phyloP scores from a whole-genome alignment of 2,888 invertebrate species.

The Rhagonycha fulva region DNA sequence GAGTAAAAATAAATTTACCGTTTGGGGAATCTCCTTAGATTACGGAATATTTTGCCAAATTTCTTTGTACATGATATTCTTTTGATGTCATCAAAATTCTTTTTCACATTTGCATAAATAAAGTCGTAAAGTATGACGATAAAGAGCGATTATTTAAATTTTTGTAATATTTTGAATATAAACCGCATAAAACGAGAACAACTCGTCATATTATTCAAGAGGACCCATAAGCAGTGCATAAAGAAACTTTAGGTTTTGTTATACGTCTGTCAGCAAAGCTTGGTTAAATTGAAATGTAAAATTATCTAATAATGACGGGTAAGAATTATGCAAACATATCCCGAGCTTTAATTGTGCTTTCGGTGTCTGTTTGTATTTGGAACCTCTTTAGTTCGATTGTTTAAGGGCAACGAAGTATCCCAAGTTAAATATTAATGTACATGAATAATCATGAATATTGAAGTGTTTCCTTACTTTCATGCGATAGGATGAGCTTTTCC shows the following conservation, averaged over 20 bases:
- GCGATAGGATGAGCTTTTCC: neutral
- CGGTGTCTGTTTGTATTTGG: slow-evolving; percentile 24
- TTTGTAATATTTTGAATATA: neutral
- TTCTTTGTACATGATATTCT: neutral
- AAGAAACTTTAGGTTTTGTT: neutral
- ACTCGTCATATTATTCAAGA: neutral
- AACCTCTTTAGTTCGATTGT: slow-evolving; percentile 18
- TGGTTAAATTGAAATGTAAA: slow-evolving; percentile 9
- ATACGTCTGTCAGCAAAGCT: neutral
- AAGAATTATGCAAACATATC: slow-evolving; percentile 26
- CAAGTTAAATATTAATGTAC: slow-evolving; percentile 16
- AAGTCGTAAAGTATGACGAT: neutral
- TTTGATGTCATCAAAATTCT: neutral
- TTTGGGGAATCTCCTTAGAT: neutral
- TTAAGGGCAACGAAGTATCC: slow-evolving; percentile 9
- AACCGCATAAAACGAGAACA: neutral
- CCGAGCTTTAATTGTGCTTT: slow-evolving; percentile 22
- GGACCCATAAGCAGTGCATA: neutral
- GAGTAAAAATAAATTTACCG: neutral
- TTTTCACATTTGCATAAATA: neutral
- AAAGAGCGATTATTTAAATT: neutral
- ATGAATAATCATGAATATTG: slow-evolving; percentile 15
- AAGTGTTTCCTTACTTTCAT: slow-evolving; percentile 10
- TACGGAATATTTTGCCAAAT: neutral
- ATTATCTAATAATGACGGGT: slow-evolving; percentile 10